Evolutionary conservation across 2,113 vertebrate species (phyloP).

Genomic region (Chaetura pelagica): DNA sequence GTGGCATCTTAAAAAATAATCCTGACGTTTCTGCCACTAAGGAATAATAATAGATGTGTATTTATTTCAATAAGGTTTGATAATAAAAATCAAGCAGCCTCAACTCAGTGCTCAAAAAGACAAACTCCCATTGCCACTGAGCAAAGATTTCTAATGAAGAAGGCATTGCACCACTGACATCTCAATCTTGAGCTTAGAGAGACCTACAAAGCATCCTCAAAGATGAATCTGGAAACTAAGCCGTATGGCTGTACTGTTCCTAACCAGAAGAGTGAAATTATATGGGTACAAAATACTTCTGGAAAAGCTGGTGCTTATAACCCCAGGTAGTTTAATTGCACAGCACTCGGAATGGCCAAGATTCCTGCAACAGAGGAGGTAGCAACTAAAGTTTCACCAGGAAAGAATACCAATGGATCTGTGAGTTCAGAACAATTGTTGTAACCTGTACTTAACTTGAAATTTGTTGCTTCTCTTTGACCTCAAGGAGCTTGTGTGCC

Average conservation of each 20-base stretch:
- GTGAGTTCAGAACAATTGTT: neutral
- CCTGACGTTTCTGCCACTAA: slow-evolving; percentile 3
- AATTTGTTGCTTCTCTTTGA: neutral
- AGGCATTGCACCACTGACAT: rapidly evolving
- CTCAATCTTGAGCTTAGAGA: neutral
- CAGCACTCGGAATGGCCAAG: rapidly evolving
- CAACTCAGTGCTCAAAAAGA: neutral
- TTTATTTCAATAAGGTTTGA: too few species aligned
- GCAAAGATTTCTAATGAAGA: neutral
- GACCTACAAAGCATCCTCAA: neutral
- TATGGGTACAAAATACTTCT: neutral
- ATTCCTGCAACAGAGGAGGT: neutral
- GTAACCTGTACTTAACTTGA: neutral
- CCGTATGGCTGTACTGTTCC: neutral
- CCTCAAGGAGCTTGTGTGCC: neutral
- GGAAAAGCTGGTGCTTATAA: neutral
- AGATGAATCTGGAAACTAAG: neutral
- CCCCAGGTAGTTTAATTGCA: neutral
- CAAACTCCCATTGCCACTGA: neutral
- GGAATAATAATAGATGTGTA: neutral
- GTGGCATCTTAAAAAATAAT: slow-evolving; percentile 29
- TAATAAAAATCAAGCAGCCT: neutral
- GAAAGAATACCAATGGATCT: neutral
- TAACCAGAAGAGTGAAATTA: neutral
- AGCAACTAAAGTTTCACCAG: neutral